Percentiles rank a stretch among this genome's conserved stretches.
Evolutionary conservation across 2,888 invertebrate genomes (phyloP).

Genomic region (Drosophila glabriapex): DNA sequence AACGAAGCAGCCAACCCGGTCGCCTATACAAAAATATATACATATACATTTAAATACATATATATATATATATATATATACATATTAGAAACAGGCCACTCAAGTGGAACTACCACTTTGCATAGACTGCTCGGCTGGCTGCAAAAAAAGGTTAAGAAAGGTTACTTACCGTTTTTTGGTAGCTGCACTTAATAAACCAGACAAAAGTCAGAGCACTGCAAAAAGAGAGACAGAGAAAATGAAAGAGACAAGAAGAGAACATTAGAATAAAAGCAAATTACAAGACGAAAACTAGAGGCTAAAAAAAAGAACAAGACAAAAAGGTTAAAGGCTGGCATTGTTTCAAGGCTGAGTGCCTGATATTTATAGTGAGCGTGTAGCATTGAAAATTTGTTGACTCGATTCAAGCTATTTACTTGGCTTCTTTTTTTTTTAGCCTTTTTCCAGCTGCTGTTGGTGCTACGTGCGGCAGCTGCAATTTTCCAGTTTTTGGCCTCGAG

Average conservation of each 20-base stretch:
- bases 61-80: conserved; percentile 1
- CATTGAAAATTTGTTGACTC: conserved; percentile 32
- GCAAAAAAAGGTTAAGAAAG: conserved; percentile 62
- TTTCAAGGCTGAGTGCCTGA: conserved; percentile 74
- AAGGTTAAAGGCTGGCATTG: conserved; percentile 57
- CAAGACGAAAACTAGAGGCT: neutral
- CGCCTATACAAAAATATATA: conserved; percentile 5
- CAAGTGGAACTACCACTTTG: conserved; percentile 69
- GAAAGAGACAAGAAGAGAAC: conserved; percentile 20
- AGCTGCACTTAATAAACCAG: conserved; percentile 69
- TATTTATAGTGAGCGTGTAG: conserved; percentile 50
- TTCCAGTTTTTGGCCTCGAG: conserved; percentile 58
- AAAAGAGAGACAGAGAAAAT: conserved; percentile 28
- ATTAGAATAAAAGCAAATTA: conserved; percentile 35
- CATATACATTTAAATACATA: neutral
- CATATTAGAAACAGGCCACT: conserved; percentile 47
- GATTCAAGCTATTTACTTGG: neutral
- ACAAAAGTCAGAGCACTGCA: conserved; percentile 55
- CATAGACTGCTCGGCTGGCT: conserved; percentile 46
- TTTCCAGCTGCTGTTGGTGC: conserved; percentile 15
- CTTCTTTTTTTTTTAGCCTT: conserved; percentile 9
- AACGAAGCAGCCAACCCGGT: conserved; percentile 26
- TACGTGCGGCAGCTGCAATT: conserved; percentile 63
- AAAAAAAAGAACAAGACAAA: conserved; percentile 1
- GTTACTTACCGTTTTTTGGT: conserved; percentile 67